A percentile compares a stretch with the other conserved stretches of the same genome.
Evolutionary conservation across 1,140 invertebrate genomes (phyloP).

Genomic region (Linepithema humile): DNA sequence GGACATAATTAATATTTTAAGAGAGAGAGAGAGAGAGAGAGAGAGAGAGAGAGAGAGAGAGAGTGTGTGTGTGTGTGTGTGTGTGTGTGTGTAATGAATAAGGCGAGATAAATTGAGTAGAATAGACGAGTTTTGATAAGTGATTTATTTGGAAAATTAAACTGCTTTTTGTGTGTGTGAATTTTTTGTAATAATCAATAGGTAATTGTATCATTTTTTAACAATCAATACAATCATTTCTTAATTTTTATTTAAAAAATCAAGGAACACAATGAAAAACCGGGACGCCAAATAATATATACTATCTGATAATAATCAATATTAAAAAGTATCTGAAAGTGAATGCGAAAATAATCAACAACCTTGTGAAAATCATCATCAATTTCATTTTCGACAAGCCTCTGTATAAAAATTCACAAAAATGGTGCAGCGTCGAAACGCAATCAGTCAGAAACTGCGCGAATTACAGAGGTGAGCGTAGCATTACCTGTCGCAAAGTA

Average conservation of each 20-base stretch:
- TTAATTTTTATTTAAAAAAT: too few relatives aligned
- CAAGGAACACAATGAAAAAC: too few relatives aligned
- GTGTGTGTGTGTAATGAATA: background rate
- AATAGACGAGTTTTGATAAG: too few relatives aligned
- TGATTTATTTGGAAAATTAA: background rate
- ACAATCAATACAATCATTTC: too few relatives aligned
- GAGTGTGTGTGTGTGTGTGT: too few relatives aligned
- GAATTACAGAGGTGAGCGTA: background rate
- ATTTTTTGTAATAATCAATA: background rate
- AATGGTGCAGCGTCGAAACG: background rate
- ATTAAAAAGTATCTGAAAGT: background rate
- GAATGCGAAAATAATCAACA: background rate
- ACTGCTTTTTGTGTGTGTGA: background rate
- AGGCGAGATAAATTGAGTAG: background rate
- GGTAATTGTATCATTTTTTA: background rate
- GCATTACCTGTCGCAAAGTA: background rate
- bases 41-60: too few relatives aligned
- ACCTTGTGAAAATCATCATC: background rate
- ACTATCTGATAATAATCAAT: background rate
- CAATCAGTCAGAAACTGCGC: background rate
- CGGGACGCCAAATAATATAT: too few relatives aligned
- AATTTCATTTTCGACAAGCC: background rate
- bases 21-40: too few relatives aligned
- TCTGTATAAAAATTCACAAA: background rate
- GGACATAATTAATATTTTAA: background rate